Percentiles rank a stretch among this genome's conserved stretches.
Evolutionary conservation across 1,140 invertebrate species (phyloP).

Genomic region (Bacillus rossius): DNA sequence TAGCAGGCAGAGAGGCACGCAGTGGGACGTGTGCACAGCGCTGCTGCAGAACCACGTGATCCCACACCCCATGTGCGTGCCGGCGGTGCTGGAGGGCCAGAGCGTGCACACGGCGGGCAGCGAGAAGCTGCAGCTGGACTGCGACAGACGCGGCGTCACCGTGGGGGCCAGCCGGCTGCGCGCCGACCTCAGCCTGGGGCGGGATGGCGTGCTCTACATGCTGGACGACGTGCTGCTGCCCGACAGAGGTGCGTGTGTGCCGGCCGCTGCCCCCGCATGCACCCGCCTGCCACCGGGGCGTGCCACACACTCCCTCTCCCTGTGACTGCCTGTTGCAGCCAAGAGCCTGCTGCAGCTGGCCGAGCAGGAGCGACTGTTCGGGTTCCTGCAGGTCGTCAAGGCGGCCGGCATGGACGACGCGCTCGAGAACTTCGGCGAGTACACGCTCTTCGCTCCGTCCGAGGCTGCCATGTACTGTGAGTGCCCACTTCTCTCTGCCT

Average conservation of each 20-base stretch:
- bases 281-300: not conserved
- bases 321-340: conserved; percentile 27
- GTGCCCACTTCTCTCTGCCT: not conserved
- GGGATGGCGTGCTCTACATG: conserved; percentile 44
- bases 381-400: conserved; percentile 40
- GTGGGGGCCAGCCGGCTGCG: conserved; percentile 35
- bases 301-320: not conserved
- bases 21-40: conserved; percentile 27
- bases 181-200: conserved; percentile 36
- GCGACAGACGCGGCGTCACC: conserved; percentile 35
- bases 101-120: conserved; percentile 35
- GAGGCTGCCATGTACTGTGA: conserved; percentile 46
- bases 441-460: conserved; percentile 49
- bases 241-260: conserved; percentile 38
- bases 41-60: conserved; percentile 44
- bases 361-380: conserved; percentile 34
- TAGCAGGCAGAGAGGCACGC: too few species aligned
- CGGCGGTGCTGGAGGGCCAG: conserved; percentile 43
- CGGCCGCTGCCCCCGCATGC: not conserved
- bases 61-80: conserved; percentile 42
- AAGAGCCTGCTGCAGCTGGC: conserved; percentile 41
- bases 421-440: conserved; percentile 41
- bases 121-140: conserved; percentile 36
- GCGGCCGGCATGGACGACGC: conserved; percentile 41
- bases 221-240: conserved; percentile 43